These are phyloP conservation scores for Alauda arvensis DNA, from an alignment of 2,797 vertebrate genomes.

Conservation along the genomic window DNA sequence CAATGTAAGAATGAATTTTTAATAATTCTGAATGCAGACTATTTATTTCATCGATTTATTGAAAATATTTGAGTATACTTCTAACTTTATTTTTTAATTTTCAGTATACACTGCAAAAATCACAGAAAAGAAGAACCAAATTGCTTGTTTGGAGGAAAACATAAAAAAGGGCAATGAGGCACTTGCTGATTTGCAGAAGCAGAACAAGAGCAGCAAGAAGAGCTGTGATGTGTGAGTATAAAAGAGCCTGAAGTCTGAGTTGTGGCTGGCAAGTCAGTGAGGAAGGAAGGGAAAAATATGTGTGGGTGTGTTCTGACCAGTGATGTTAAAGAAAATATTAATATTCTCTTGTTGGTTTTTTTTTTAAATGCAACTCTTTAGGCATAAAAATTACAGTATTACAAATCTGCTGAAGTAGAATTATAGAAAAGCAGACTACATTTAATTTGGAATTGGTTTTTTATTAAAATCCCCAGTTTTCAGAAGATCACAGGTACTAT, in stretches of 20 bases:
- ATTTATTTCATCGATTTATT: not conserved
- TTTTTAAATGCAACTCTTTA: not conserved
- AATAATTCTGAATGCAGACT: not conserved
- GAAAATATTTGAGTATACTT: not conserved
- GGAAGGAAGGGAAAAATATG: not conserved
- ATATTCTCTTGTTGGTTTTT: rapidly evolving
- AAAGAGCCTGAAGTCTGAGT: not conserved
- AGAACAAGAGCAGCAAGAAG: constrained; percentile 58
- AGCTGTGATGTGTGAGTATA: constrained; percentile 66
- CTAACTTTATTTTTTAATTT: constrained; percentile 2
- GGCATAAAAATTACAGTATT: not conserved
- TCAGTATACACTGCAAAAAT: constrained; percentile 62
- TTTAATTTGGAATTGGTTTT: not conserved
- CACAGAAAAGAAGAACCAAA: constrained; percentile 45
- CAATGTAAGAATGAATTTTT: not conserved
- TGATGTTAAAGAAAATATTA: not conserved
- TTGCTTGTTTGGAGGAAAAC: constrained; percentile 60
- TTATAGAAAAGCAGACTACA: not conserved
- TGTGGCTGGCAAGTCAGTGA: not conserved
- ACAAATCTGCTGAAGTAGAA: not conserved
- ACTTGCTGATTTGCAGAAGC: constrained; percentile 64
- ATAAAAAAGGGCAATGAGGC: constrained; percentile 62
- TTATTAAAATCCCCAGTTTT: not conserved
- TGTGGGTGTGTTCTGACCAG: not conserved
- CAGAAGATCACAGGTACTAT: not conserved